Base-by-base conservation (phyloP, 1,140 invertebrate genomes). In the Cephus cinctus region DNA sequence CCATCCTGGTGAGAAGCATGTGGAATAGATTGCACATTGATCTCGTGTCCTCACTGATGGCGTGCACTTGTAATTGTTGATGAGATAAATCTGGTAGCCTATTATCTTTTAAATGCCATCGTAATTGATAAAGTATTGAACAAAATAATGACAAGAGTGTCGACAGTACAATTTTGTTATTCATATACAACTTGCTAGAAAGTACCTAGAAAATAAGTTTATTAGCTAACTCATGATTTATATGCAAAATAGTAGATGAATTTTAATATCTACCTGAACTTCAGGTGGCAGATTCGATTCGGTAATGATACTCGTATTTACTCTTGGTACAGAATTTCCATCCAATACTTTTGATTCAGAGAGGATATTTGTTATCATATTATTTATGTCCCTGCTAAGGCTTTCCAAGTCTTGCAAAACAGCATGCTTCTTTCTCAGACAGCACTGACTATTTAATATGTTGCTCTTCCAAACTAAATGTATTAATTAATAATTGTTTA, bases 381-480 rank as follows among this genome's bases (percentile, higher is more conserved):
- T 40, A 23, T 23, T 51, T 11, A 63, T 31, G 18, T 48, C 54
- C 9, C 48, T 40, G 21, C 54, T 54, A 2, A 54, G 8, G 15
- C 49, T 39, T 31, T 57, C 46, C 9, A 59, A 20, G n/a, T 56
- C 18, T 43, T 52, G 48, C 8, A 72, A 50, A 12, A 35, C 16
- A 21, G 5, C 0, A 30, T 50, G 35, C 35, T 57, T 42, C 12
- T 42, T 44, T 47, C 52, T 40, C 35, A 63, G 18, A 9, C 51
- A 46, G 9, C 40, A 36, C n/a, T 61, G 12, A 18, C 15, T 42
- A 6, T 59, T 21, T 2, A 36, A 25, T 36, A 63, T 34, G 47
- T 46, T 59, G 0, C 23, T 23, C 32, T 46, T 52, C 69, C 69
- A 72, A 43, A 64, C 68, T 71, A 23, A 50, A 69, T 14, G 31